Evolutionary conservation across 2,797 vertebrate genomes (phyloP).

Genomic region (Acipenser oxyrinchus): DNA sequence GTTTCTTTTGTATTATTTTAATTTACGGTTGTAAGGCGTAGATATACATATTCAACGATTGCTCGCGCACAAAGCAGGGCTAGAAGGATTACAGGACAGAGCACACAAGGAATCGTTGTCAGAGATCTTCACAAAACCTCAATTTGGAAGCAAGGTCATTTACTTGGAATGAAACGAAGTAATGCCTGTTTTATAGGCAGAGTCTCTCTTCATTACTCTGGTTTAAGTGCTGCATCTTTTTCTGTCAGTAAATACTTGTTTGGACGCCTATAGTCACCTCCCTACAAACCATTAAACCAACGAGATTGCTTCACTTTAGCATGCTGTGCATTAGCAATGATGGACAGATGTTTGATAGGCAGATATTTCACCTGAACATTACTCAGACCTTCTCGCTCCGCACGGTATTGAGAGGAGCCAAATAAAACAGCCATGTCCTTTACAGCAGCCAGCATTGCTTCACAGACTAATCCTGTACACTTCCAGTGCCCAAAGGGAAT

Average conservation of each 20-base stretch:
- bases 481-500: slow-evolving; percentile 24
- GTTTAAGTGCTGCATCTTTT: background rate
- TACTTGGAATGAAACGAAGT: background rate
- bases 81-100: background rate
- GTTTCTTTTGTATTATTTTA: background rate
- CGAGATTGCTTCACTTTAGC: background rate
- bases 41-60: background rate
- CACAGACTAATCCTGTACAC: slow-evolving; percentile 38
- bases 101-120: background rate
- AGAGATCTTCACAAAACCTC: slow-evolving; percentile 5
- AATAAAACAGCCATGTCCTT: slow-evolving; percentile 22
- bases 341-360: too few species aligned
- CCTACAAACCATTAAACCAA: slow-evolving; percentile 3
- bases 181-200: background rate
- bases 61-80: background rate
- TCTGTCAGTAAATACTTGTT: background rate
- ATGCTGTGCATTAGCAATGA: background rate
- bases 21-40: background rate
- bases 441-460: slow-evolving; percentile 21
- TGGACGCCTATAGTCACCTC: background rate
- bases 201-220: background rate
- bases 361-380: too few species aligned
- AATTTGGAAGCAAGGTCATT: background rate
- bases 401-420: background rate
- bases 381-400: background rate